These are phyloP conservation scores for Ceyx margarethae DNA, from an alignment of 2,113 vertebrate species.

Conservation along the genomic window DNA sequence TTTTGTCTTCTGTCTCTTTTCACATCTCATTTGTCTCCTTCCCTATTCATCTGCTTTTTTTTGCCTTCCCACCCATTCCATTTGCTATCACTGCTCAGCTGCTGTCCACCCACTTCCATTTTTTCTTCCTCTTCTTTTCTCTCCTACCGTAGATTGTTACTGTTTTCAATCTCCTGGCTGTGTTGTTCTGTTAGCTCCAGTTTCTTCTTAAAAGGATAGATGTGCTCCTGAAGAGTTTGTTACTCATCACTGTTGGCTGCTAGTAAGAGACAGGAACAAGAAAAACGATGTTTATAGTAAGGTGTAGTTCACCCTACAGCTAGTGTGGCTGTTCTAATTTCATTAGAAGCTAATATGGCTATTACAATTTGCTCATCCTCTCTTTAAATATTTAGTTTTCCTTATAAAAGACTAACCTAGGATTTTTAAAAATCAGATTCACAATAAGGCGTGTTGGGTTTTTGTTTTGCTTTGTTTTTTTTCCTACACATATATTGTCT, in stretches of 20 bases:
- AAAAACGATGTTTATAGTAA: neutral
- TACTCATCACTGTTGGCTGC: neutral
- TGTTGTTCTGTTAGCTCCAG: neutral
- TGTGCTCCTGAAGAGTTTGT: neutral
- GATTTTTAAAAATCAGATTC: neutral
- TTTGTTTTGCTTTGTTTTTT: neutral
- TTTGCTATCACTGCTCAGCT: neutral
- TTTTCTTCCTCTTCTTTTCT: slow-evolving; percentile 26
- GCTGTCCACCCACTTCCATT: slow-evolving; percentile 48
- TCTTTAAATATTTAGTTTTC: neutral
- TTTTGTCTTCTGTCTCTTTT: slow-evolving; percentile 28
- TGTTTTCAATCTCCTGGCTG: neutral
- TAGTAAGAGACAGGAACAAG: neutral
- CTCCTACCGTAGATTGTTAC: neutral
- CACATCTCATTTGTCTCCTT: slow-evolving; percentile 24
- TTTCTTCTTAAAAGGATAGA: slow-evolving; percentile 18
- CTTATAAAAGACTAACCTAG: neutral
- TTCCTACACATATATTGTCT: neutral
- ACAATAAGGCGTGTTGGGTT: neutral
- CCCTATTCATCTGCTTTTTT: neutral
- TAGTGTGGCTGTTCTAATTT: neutral
- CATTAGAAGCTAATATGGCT: neutral
- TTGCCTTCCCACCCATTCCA: slow-evolving; percentile 27
- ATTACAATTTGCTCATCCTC: neutral
- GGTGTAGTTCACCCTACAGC: neutral